Evolutionary conservation across 2,113 vertebrate genomes (phyloP), one percentile per base, ranked within the genome.

Genomic region (Theropithecus gelada): DNA sequence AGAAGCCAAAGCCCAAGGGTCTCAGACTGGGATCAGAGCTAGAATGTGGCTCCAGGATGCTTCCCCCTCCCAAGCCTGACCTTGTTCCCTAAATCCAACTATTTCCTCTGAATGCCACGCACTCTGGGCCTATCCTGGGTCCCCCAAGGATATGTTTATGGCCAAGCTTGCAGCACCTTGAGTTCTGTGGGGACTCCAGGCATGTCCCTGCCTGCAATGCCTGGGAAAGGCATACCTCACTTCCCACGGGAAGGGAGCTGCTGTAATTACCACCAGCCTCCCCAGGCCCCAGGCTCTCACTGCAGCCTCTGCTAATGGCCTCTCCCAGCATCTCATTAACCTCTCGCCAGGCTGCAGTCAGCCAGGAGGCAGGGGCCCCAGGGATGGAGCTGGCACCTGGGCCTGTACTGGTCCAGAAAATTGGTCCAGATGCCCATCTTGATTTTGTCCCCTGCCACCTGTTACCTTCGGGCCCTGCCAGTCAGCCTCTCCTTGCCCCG

Each of bases 401-500:
- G 50, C 55, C 73, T 18, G 55, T 45, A 80, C 18, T 2, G 9
- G 80, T 23, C 57, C 96, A 57, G 79, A 45, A 83, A 81, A 82
- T 70, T 8, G 45, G 84, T 50, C 38, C 86, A 66, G 52, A 48
- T 45, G 43, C 68, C 40, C 52, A 80, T 92, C 75, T 92, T 38
- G n/a, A 82, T 61, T 66, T 81, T 78, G 78, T 70, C 57, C 48
- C 38, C 55, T 40, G 85, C 35, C 68, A 45, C 59, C 84, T 40
- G 98, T 99, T 98, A 99, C 99, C 99, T 99, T 97, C 99, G 99
- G 95, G 99, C 99, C 98, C 99, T 99, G 94, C 99, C 99, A 0
- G 99, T 99, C 98, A 99, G 98, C 79, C 99, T 99, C 96, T 99
- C 99, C 98, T 99, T 99, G 82, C 99, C 99, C 98, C 98, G 99